phyloP scores from a whole-genome alignment of 2,888 invertebrate species.

The Acheta domesticus region DNA sequence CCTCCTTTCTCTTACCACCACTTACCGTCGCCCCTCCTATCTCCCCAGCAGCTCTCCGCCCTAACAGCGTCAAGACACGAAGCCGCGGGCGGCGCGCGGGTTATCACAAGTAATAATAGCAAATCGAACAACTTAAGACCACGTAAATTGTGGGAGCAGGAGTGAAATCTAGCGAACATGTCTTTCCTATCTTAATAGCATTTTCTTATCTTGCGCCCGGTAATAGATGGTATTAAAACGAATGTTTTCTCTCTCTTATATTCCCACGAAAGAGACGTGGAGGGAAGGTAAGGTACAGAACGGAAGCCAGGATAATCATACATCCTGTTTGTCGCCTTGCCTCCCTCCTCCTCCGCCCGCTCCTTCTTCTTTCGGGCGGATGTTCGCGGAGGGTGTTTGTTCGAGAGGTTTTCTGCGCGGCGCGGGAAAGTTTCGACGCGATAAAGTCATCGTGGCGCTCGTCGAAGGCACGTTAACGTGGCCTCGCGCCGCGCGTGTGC shows the following conservation, averaged over 20 bases:
- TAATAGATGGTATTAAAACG: slow-evolving; percentile 9
- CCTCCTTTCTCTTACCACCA: neutral
- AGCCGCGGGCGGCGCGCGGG: neutral
- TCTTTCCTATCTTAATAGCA: slow-evolving; percentile 18
- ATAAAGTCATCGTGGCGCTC: too few species aligned
- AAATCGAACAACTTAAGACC: slow-evolving; percentile 1
- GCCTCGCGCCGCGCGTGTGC: too few species aligned
- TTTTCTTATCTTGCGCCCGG: neutral
- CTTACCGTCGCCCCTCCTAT: neutral
- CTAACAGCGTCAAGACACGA: neutral
- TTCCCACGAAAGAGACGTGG: neutral
- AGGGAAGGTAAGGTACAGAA: too few species aligned
- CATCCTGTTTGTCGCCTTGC: too few species aligned
- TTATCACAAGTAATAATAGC: slow-evolving; percentile 18
- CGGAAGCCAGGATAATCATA: too few species aligned
- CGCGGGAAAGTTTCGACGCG: too few species aligned
- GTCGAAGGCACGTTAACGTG: too few species aligned
- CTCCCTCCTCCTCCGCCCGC: too few species aligned
- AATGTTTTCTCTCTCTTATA: slow-evolving; percentile 6
- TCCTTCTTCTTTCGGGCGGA: too few species aligned
- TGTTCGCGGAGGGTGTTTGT: too few species aligned
- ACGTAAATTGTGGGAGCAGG: neutral
- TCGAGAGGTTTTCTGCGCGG: too few species aligned
- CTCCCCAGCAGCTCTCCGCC: neutral
- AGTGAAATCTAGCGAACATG: neutral